These are phyloP conservation scores for Drosophila aldrichi DNA, from an alignment of 2,888 invertebrate species.

Conservation along the genomic window DNA sequence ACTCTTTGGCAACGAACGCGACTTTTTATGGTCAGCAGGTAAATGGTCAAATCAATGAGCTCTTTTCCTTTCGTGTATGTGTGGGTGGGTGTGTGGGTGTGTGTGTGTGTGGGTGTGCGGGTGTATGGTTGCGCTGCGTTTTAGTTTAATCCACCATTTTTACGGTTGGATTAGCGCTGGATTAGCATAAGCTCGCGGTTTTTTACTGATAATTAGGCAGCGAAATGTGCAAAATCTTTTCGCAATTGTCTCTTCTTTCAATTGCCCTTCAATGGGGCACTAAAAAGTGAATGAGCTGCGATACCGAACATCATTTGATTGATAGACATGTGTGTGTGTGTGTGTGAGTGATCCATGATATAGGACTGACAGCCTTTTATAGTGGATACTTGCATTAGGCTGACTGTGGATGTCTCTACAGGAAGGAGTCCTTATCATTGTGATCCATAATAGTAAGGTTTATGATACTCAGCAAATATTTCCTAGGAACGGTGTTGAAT, in stretches of 20 bases:
- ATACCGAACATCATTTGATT: background rate
- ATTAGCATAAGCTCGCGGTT: conserved; percentile 75
- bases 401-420: no score
- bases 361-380: background rate
- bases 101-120: background rate
- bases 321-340: background rate
- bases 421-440: no score
- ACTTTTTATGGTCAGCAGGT: conserved; percentile 70
- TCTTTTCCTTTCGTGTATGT: background rate
- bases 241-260: background rate
- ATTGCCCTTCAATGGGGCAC: conserved; percentile 28
- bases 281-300: conserved; percentile 57
- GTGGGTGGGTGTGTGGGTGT: conserved; percentile 7
- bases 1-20: conserved; percentile 66
- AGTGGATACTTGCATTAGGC: background rate
- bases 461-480: background rate
- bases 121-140: conserved; percentile 19
- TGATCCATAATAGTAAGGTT: no score
- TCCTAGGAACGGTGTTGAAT: background rate
- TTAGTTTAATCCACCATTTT: conserved; percentile 77
- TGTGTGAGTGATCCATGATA: background rate
- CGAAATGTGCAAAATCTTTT: background rate
- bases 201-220: conserved; percentile 44
- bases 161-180: conserved; percentile 75
- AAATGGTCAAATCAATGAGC: conserved; percentile 44